Conservation (phyloP, 2,888 invertebrate species). For the Campoletis raptor region DNA sequence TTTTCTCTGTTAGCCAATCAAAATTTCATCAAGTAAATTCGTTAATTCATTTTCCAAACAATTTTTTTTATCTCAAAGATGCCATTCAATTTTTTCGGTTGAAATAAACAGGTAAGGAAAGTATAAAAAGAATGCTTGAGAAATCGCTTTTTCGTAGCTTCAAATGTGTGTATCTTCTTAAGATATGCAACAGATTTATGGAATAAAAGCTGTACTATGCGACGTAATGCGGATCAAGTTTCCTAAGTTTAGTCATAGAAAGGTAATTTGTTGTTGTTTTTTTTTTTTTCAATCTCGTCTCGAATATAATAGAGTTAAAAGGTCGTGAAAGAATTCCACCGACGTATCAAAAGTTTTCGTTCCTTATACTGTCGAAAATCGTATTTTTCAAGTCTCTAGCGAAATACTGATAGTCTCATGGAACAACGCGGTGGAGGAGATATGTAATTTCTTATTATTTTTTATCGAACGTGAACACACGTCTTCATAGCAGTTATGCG, state of each 20-base stretch:
- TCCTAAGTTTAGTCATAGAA: slow-evolving; percentile 12
- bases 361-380: slow-evolving; percentile 22
- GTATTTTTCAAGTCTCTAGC: slow-evolving; percentile 47
- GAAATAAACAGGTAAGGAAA: not conserved
- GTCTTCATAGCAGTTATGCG: slow-evolving; percentile 47
- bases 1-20: not conserved
- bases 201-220: slow-evolving; percentile 29
- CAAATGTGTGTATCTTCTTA: slow-evolving; percentile 8
- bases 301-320: slow-evolving; percentile 31
- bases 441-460: slow-evolving; percentile 54
- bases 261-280: slow-evolving; percentile 8
- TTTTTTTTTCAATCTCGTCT: not conserved
- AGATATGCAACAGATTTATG: slow-evolving; percentile 18
- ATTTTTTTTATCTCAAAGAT: too few relatives aligned
- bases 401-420: slow-evolving; percentile 63
- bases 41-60: too few relatives aligned
- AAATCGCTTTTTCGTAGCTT: slow-evolving; percentile 9
- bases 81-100: too few relatives aligned
- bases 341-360: slow-evolving; percentile 49
- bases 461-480: slow-evolving; percentile 62
- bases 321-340: slow-evolving; percentile 52
- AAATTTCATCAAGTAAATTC: too few relatives aligned
- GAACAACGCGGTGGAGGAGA: slow-evolving; percentile 65
- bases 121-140: not conserved
- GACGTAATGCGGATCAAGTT: not conserved